Evolutionary conservation across 2,113 vertebrate species (phyloP).

Genomic region (Struthio camelus): DNA sequence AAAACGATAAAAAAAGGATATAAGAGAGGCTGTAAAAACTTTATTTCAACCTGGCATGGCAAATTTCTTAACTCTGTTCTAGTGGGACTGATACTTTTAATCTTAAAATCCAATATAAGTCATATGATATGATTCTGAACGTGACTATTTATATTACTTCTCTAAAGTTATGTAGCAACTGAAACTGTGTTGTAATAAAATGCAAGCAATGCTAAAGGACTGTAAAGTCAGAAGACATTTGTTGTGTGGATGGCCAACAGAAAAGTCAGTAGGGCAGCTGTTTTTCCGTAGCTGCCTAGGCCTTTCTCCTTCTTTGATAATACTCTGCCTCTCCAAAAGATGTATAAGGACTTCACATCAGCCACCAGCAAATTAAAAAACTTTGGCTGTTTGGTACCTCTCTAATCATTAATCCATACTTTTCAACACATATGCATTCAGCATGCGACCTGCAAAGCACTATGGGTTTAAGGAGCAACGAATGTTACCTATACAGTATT

Average conservation of each 20-base stretch:
- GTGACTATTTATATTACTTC: neutral
- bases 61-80: neutral
- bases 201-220: neutral
- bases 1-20: neutral
- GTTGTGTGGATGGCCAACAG: neutral
- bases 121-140: neutral
- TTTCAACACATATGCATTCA: neutral
- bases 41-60: neutral
- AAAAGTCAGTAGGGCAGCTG: neutral
- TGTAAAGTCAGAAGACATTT: neutral
- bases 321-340: neutral
- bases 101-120: neutral
- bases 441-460: neutral
- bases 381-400: neutral
- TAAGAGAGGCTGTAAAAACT: neutral
- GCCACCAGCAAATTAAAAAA: neutral
- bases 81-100: neutral
- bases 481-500: neutral
- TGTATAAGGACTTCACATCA: neutral
- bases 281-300: neutral
- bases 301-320: neutral
- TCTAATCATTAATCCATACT: neutral
- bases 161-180: neutral
- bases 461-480: neutral
- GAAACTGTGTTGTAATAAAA: neutral